These are phyloP conservation scores for Brachyhypopomus occidentalis DNA, from an alignment of 2,113 vertebrate genomes.

Conservation along the genomic window DNA sequence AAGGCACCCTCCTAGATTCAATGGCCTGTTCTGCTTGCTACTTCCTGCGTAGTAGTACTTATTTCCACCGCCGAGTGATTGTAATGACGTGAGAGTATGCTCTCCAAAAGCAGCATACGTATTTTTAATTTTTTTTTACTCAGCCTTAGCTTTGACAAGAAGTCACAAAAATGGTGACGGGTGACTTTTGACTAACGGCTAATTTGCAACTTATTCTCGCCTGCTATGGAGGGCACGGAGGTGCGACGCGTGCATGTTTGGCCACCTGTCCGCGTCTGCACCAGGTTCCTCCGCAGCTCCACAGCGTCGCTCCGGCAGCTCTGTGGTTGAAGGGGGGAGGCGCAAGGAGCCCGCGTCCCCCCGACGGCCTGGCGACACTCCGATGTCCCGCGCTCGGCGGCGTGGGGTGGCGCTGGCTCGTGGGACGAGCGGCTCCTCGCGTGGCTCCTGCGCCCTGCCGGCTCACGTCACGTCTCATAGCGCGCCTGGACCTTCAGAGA, in stretches of 20 bases:
- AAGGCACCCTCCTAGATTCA: not conserved
- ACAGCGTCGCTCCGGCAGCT: constrained; percentile 16
- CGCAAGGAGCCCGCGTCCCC: too few species aligned
- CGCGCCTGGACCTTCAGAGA: constrained; percentile 2
- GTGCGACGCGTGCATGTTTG: constrained; percentile 33
- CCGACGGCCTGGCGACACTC: not conserved
- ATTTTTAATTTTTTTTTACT: not conserved
- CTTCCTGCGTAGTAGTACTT: not conserved
- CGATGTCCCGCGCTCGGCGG: not conserved
- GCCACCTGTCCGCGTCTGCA: not conserved
- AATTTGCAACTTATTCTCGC: not conserved
- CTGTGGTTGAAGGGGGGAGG: not conserved
- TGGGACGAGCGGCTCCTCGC: constrained; percentile 22
- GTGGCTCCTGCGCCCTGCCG: constrained; percentile 23
- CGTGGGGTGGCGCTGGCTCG: not conserved
- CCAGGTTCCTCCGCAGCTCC: constrained; percentile 16
- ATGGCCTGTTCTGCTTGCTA: not conserved
- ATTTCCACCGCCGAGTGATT: not conserved
- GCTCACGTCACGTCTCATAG: not conserved
- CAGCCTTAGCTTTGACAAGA: not conserved
- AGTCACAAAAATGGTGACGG: not conserved
- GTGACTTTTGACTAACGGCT: not conserved
- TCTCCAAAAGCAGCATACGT: not conserved
- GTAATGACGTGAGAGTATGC: not conserved
- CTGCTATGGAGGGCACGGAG: not conserved